Percentiles rank a stretch among this genome's conserved stretches.
These are phyloP conservation scores for Mus minutoides DNA, from an alignment of 2,797 vertebrate genomes.

Conservation along the genomic window DNA sequence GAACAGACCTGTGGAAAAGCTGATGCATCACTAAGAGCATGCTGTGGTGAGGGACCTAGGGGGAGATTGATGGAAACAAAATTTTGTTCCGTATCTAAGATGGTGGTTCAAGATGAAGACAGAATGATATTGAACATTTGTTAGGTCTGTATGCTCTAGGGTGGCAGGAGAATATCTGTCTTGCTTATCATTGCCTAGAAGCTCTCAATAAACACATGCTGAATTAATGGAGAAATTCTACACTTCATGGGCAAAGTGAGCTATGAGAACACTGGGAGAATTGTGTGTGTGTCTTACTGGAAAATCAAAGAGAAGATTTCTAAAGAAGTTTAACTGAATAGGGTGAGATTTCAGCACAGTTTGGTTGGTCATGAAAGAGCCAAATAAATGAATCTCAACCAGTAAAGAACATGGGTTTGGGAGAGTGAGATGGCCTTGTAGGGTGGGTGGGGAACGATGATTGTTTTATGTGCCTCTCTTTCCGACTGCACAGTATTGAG, in stretches of 20 bases:
- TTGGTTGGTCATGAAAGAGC: neutral
- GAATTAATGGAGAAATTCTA: neutral
- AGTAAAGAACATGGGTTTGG: neutral
- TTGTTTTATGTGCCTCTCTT: neutral
- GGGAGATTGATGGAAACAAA: neutral
- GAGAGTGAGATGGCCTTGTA: neutral
- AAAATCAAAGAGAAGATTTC: slow-evolving; percentile 42
- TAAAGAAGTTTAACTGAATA: slow-evolving; percentile 3
- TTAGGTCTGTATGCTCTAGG: neutral
- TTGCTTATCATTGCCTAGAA: neutral
- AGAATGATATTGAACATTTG: neutral
- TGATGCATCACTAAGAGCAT: neutral
- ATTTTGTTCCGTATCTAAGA: neutral
- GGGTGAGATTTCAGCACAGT: neutral
- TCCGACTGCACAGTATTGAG: neutral
- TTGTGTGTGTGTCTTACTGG: neutral
- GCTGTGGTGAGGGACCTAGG: neutral
- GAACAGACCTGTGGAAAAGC: neutral
- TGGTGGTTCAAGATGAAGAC: neutral
- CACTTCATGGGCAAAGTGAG: neutral
- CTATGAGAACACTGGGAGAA: neutral
- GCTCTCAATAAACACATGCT: neutral
- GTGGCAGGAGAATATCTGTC: neutral
- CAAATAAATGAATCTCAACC: neutral
- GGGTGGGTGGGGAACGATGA: neutral